Evolutionary conservation across 2,888 invertebrate genomes (phyloP), one percentile per base, ranked within the genome.

Genomic region (Allacma fusca): DNA sequence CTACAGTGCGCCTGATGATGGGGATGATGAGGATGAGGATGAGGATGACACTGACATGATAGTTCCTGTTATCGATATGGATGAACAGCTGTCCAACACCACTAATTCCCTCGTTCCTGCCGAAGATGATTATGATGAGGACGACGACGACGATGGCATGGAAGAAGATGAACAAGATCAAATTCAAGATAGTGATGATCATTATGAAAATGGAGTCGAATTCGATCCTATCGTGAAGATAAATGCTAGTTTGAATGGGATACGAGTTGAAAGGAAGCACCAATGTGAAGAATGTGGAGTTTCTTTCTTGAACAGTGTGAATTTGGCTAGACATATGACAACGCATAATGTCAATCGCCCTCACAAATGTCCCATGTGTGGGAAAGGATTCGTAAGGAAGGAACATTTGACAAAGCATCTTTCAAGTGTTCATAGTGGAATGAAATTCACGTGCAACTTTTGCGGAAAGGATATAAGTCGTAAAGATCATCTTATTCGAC

Each of bases 381-480:
- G 78, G 13, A 82, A 83, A 76, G 80, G 82, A 21, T 82, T 82
- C 57, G 74, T 82, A 19, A 64, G 82, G 24, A 82, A 83, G 44
- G 83, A 83, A 43, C 82, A 83, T 68, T 72, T 83, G 67, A 82
- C 81, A 23, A 82, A 83, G 44, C 83, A 83, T 76, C 44, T 82
- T 16, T 79, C 80, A 0, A 81, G 80, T n/a, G 83, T 83, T 23
- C 83, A 83, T 62, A 73, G 74, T 24, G 82, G 82, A 40, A 79
- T 80, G 79, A 82, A 82, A 40, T 83, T 79, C 68, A 81, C 79
- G 0, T 83, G 83, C 43, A 78, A 81, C 50, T 82, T 83, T 75
- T 83, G 83, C 72, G 81, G 81, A 13, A 83, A 83, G 67, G 81
- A 83, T 43, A 81, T 83, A 43, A 78, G 78, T 13, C 76, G 83